A percentile compares a stretch with the other conserved stretches of the same genome.
These are phyloP conservation scores for Peromyscus californicus DNA, from an alignment of 2,113 vertebrate genomes.

Conservation along the genomic window DNA sequence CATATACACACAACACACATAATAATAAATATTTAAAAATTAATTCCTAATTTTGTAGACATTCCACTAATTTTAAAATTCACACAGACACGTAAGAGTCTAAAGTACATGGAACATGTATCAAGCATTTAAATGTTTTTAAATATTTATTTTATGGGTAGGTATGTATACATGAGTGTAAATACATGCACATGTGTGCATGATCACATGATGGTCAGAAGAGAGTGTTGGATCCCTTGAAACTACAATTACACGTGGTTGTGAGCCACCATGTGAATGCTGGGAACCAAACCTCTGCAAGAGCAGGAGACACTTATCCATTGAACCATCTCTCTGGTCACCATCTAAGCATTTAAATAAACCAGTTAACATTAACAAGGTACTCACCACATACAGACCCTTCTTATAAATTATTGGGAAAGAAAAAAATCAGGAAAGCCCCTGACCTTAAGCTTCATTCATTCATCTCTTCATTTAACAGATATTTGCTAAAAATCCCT, in stretches of 20 bases:
- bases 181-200: neutral
- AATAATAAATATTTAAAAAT: neutral
- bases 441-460: neutral
- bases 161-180: neutral
- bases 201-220: neutral
- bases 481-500: neutral
- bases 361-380: conserved; percentile 6
- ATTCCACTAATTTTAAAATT: conserved; percentile 28
- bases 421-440: neutral
- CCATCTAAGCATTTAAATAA: neutral
- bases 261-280: neutral
- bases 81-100: neutral
- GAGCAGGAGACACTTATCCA: no score
- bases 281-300: neutral
- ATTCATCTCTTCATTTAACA: neutral
- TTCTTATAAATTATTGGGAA: neutral
- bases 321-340: neutral
- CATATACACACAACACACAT: neutral
- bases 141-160: neutral
- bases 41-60: neutral
- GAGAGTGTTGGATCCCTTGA: neutral
- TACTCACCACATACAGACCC: neutral
- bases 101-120: neutral
- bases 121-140: neutral
- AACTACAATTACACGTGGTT: neutral